These are phyloP conservation scores for Ylistrum balloti DNA, from an alignment of 1,140 invertebrate genomes.

Conservation along the genomic window DNA sequence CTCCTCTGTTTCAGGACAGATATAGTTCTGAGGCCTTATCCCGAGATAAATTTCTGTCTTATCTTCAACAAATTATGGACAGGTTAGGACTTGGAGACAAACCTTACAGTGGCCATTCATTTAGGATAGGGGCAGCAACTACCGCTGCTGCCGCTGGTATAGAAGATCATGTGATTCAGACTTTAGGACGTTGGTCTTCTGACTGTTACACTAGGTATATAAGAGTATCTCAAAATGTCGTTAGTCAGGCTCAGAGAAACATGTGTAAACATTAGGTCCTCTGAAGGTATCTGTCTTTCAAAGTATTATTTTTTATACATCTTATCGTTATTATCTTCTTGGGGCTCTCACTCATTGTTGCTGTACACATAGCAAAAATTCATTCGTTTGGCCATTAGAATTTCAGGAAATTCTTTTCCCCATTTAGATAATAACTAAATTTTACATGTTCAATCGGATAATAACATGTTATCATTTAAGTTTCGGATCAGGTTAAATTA, in stretches of 20 bases:
- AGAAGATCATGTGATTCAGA: constrained; percentile 51
- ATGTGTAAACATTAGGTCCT: no score
- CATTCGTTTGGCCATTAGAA: no score
- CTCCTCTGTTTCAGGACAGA: constrained; percentile 37
- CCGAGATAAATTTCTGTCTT: not conserved
- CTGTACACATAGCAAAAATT: no score
- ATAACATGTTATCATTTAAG: no score
- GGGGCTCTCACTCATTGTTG: no score
- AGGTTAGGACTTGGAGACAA: constrained; percentile 35
- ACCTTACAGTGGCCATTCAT: constrained; percentile 39
- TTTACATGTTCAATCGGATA: no score
- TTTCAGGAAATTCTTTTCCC: no score
- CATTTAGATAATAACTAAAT: no score
- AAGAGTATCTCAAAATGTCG: not conserved
- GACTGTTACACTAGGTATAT: constrained; percentile 49
- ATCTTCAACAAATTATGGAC: constrained; percentile 42
- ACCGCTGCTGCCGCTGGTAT: not conserved
- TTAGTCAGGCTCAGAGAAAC: not conserved
- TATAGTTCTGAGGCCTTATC: not conserved
- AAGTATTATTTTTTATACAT: no score
- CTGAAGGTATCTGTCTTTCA: no score
- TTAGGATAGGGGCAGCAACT: constrained; percentile 47
- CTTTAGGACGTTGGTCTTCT: constrained; percentile 52
- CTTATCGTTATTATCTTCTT: no score
- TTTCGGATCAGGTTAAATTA: no score